Conservation (phyloP, 2,113 vertebrate genomes). For the Sinocyclocheilus grahami region DNA sequence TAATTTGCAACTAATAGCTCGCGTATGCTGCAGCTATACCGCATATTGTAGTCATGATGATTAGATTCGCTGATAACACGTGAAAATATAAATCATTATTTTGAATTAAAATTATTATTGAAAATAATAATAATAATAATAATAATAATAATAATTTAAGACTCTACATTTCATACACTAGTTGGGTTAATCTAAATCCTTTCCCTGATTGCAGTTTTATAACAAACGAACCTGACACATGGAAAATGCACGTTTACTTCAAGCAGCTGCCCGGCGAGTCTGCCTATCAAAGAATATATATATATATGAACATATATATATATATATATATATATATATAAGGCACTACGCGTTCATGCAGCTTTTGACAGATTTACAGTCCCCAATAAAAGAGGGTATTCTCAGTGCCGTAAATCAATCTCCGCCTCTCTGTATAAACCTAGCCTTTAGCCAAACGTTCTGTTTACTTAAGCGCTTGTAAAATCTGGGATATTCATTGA, state of each 20-base stretch:
- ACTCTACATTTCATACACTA: background rate
- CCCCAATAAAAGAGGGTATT: too few relatives aligned
- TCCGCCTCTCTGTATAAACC: conserved; percentile 77
- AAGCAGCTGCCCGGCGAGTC: conserved; percentile 20
- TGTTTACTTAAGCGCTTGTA: conserved; percentile 55
- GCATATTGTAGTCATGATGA: background rate
- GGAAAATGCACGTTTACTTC: background rate
- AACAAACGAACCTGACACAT: conserved; percentile 7
- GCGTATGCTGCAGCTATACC: background rate
- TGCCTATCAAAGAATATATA: conserved; percentile 53
- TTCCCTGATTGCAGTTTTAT: background rate
- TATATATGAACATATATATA: too few relatives aligned
- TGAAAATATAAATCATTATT: too few relatives aligned
- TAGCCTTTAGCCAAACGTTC: conserved; percentile 53
- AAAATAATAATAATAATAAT: background rate
- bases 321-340: too few relatives aligned
- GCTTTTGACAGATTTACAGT: too few relatives aligned
- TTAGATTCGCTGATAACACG: background rate
- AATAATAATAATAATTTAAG: background rate
- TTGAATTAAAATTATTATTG: background rate
- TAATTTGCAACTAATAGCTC: background rate
- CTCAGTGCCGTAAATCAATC: conserved; percentile 89
- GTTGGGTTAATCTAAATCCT: background rate
- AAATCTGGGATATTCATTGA: conserved; percentile 41
- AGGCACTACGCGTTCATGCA: conserved; percentile 57